phyloP scores from a whole-genome alignment of 1,140 invertebrate genomes.

The Trichonephila inaurata region DNA sequence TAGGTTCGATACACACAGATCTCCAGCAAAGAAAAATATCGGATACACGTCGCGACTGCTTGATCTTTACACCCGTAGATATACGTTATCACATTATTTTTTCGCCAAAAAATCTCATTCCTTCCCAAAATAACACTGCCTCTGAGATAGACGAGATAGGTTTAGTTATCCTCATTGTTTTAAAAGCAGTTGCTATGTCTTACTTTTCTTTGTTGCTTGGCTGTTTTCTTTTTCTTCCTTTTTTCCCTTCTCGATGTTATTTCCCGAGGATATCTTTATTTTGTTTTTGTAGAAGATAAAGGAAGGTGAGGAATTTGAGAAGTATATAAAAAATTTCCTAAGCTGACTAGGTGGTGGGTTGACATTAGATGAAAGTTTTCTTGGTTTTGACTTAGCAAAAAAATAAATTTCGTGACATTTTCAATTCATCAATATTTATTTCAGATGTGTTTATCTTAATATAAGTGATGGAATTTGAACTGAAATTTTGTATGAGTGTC shows the following conservation, averaged over 20 bases:
- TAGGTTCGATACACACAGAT: not conserved
- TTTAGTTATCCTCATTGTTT: slow-evolving; percentile 1
- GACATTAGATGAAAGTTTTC: too few relatives aligned
- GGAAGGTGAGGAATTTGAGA: too few relatives aligned
- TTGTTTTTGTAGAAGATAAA: too few relatives aligned
- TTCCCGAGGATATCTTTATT: not conserved
- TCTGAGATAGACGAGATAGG: not conserved
- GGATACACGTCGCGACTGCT: not conserved
- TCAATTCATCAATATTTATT: too few relatives aligned
- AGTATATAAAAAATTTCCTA: too few relatives aligned
- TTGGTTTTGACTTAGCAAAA: too few relatives aligned
- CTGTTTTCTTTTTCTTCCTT: not conserved
- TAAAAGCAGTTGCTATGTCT: not conserved
- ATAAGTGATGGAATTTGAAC: too few relatives aligned
- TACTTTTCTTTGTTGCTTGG: not conserved
- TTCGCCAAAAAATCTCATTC: not conserved
- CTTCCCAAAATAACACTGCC: not conserved
- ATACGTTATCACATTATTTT: slow-evolving; percentile 21
- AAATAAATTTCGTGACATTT: too few relatives aligned
- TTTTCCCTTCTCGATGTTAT: not conserved
- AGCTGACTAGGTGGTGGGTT: too few relatives aligned
- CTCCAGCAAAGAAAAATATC: not conserved
- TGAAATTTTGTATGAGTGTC: too few relatives aligned
- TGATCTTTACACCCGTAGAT: slow-evolving; percentile 11
- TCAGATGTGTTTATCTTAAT: too few relatives aligned